Evolutionary conservation across 2,113 vertebrate genomes (phyloP).

Genomic region (Ictidomys tridecemlineatus): DNA sequence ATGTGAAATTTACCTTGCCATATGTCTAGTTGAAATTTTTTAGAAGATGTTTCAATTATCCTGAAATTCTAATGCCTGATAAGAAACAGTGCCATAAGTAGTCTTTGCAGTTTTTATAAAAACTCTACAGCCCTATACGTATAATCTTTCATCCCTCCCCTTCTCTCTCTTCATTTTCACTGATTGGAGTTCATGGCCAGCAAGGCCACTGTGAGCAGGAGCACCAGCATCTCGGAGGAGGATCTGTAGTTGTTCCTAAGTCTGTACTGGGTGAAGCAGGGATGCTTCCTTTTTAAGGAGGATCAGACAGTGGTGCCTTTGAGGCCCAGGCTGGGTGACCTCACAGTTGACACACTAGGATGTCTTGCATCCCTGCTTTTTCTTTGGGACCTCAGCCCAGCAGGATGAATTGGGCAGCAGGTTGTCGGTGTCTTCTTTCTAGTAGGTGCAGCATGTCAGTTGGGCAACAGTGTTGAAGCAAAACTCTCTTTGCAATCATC

Average conservation of each 20-base stretch:
- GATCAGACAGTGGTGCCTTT: not conserved
- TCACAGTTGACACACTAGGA: not conserved
- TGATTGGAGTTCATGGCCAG: not conserved
- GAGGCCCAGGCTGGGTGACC: not conserved
- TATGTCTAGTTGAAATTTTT: not conserved
- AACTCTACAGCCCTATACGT: not conserved
- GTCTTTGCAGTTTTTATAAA: not conserved
- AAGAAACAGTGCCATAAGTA: not conserved
- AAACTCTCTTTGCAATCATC: too few species aligned
- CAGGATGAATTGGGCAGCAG: not conserved
- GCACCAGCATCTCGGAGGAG: constrained; percentile 37
- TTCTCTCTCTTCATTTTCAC: not conserved
- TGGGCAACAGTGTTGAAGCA: too few species aligned
- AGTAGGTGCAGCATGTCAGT: not conserved
- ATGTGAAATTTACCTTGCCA: not conserved
- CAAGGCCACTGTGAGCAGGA: constrained; percentile 5
- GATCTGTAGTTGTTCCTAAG: not conserved
- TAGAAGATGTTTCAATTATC: not conserved
- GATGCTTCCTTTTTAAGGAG: not conserved
- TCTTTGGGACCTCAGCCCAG: not conserved
- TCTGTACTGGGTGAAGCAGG: not conserved
- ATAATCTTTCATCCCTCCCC: not conserved
- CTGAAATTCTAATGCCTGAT: not conserved
- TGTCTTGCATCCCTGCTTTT: not conserved
- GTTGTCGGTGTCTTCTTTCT: not conserved